A percentile compares a stretch with the other conserved stretches of the same genome.
These are phyloP conservation scores for Steinernema feltiae DNA, from an alignment of 1,140 invertebrate species.

Conservation along the genomic window DNA sequence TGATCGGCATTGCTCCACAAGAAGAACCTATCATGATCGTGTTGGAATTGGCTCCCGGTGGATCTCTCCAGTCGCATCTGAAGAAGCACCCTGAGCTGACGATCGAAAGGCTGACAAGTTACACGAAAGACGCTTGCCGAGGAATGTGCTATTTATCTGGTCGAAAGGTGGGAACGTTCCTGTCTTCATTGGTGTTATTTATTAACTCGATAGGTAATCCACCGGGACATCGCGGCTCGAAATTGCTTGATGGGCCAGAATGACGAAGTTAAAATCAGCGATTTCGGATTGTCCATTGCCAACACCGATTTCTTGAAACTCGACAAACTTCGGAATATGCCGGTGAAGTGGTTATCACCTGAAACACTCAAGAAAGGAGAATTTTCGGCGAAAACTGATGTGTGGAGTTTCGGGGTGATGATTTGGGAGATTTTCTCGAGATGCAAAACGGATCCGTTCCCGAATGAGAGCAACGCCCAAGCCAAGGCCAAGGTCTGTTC, in stretches of 20 bases:
- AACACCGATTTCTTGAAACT: slow-evolving; percentile 29
- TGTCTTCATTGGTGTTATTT: too few species aligned
- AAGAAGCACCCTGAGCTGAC: slow-evolving; percentile 20
- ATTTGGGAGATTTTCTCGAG: slow-evolving; percentile 32
- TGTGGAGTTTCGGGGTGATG: slow-evolving; percentile 69
- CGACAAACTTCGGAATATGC: slow-evolving; percentile 61
- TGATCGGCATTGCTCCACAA: slow-evolving; percentile 38
- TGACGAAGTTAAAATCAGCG: slow-evolving; percentile 30
- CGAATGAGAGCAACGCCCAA: background rate
- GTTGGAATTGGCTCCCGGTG: slow-evolving; percentile 27
- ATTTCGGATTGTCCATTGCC: slow-evolving; percentile 33
- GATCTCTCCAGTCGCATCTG: slow-evolving; percentile 12
- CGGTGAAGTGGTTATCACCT: slow-evolving; percentile 81
- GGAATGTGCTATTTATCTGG: slow-evolving; percentile 25
- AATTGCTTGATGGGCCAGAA: slow-evolving; percentile 62
- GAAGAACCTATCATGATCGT: slow-evolving; percentile 39
- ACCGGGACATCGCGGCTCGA: slow-evolving; percentile 85
- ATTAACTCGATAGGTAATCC: slow-evolving; percentile 75
- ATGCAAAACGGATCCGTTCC: background rate
- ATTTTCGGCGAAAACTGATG: slow-evolving; percentile 80
- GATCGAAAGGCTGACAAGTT: slow-evolving; percentile 22
- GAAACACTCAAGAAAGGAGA: slow-evolving; percentile 89
- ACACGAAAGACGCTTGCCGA: slow-evolving; percentile 24
- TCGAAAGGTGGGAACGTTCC: too few species aligned
- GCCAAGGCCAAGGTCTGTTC: background rate